Conservation (phyloP, 2,113 vertebrate species). For the Chrysemys picta region DNA sequence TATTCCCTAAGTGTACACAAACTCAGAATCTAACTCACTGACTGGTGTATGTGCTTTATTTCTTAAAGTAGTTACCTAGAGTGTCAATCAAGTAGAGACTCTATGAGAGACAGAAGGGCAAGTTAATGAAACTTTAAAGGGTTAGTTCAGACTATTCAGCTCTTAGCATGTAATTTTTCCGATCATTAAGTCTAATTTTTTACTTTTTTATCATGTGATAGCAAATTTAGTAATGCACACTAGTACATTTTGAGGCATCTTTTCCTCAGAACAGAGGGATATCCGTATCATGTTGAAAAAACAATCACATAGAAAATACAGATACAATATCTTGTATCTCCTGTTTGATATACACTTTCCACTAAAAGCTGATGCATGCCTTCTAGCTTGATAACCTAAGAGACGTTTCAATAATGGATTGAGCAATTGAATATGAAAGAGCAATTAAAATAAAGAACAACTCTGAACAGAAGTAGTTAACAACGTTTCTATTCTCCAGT, state of each 20-base stretch:
- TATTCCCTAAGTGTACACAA: not conserved
- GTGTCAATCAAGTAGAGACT: not conserved
- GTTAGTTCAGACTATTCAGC: not conserved
- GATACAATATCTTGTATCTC: not conserved
- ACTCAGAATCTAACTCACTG: not conserved
- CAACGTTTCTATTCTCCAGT: not conserved
- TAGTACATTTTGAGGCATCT: not conserved
- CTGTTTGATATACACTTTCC: constrained; percentile 8
- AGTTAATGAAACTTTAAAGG: fast-evolving
- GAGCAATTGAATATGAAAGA: not conserved
- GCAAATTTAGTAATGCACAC: not conserved
- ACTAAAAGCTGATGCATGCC: not conserved
- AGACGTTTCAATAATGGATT: not conserved
- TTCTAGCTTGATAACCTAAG: not conserved
- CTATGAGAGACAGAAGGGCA: not conserved
- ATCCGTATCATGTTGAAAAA: not conserved
- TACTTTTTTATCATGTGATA: not conserved
- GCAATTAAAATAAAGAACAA: not conserved
- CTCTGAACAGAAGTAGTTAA: not conserved
- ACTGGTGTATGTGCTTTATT: not conserved
- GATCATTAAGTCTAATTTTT: not conserved
- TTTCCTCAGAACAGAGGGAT: not conserved
- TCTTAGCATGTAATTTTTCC: not conserved
- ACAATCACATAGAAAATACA: constrained; percentile 1
- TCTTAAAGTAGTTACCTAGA: not conserved